These are phyloP conservation scores for Caenorhabditis plicata DNA, from an alignment of 2,888 invertebrate species.

Conservation along the genomic window DNA sequence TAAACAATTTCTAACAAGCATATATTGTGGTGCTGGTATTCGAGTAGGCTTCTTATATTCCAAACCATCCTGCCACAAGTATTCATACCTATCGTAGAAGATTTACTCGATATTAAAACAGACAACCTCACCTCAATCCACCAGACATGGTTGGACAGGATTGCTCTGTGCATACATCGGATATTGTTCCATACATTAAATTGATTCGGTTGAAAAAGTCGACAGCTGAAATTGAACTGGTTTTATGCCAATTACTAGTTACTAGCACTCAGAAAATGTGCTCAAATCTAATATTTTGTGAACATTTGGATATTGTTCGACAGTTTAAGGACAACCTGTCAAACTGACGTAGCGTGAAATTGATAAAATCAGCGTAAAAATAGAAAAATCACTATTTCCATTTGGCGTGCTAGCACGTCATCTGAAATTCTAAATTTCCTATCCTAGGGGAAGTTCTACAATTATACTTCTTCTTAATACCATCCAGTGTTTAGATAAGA, in stretches of 20 bases:
- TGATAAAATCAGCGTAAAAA: too few relatives aligned
- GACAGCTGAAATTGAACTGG: constrained; percentile 74
- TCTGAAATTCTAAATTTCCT: too few relatives aligned
- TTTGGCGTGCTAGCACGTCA: too few relatives aligned
- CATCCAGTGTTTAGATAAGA: too few relatives aligned
- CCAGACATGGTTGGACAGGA: constrained; percentile 88
- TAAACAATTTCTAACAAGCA: constrained; percentile 66
- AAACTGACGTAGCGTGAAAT: neutral
- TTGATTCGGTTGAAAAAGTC: constrained; percentile 92
- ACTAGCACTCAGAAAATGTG: neutral
- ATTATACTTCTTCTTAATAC: too few relatives aligned
- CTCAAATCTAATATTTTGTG: too few relatives aligned
- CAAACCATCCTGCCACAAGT: constrained; percentile 84
- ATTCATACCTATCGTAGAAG: constrained; percentile 78
- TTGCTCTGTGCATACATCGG: constrained; percentile 79
- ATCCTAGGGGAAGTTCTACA: too few relatives aligned
- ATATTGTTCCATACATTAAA: constrained; percentile 82
- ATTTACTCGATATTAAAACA: neutral
- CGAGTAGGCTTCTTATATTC: constrained; percentile 76
- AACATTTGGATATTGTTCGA: too few relatives aligned
- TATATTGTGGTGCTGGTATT: constrained; percentile 81
- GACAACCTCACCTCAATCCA: constrained; percentile 72
- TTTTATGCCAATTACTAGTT: neutral
- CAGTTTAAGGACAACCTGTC: too few relatives aligned
- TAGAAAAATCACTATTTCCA: too few relatives aligned